Base-by-base conservation (phyloP, 1,140 invertebrate species). In the Teleopsis dalmanni region DNA sequence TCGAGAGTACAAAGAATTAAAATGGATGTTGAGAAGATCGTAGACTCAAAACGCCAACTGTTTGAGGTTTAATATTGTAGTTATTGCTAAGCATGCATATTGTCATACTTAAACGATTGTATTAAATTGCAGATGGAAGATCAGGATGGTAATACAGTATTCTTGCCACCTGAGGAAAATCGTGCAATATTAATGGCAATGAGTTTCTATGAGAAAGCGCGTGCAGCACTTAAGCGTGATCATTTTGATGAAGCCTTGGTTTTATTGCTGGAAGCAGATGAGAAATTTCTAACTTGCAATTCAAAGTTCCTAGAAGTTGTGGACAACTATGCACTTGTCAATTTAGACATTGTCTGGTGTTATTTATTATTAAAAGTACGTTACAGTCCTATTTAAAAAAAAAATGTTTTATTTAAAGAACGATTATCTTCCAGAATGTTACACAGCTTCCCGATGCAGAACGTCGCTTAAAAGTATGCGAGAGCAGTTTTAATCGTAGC, bases 281-380 rank as follows among this genome's bases (percentile, higher is more conserved):
- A 79, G 42, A 79, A 83, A 57, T 84, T 87, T 59, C 79, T 72
- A 49, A 77, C 78, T 29, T 89, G 86, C 59, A 73, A 81, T 42
- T 80, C 84, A 0, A 71, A 76, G 23, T 72, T 89, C 27, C 70
- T 90, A 11, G 75, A 79, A 48, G 65, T 74, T 1, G 85, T 88
- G n/a, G 86, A 89, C 65, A 89, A 89, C 62, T 87, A 82, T 74
- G 87, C 84, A 1, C 69, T 89, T 2, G 71, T 91, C 5, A 85
- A 88, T 68, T 71, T 91, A 55, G 87, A 91, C 65, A 85, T 90
- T 53, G 83, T 84, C 4, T 91, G 88, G 88, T 88, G 86, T 69
- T 91, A 90, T 73, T 73, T 89, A 23, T 80, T 79, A 59, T 72
- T 91, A 0, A 69, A 67, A 38, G 55, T 56, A 38, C 19, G 38